A percentile compares a stretch with the other conserved stretches of the same genome.
Evolutionary conservation across 1,140 invertebrate genomes (phyloP).

Genomic region (Pseudachorutes palmiensis): DNA sequence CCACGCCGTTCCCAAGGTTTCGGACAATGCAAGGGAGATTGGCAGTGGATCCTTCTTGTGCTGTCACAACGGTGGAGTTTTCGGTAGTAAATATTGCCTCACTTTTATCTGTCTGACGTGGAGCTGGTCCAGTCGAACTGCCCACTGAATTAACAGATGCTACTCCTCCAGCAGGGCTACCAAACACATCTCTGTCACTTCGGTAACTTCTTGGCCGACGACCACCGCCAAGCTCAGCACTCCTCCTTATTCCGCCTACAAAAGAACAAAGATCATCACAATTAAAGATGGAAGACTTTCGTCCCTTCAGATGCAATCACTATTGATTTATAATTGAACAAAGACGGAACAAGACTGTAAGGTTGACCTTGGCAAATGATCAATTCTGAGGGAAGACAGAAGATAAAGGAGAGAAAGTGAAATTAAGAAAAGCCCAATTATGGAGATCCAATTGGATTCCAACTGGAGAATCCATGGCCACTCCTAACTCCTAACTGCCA

Average conservation of each 20-base stretch:
- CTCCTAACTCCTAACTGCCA: neutral
- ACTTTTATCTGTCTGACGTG: conserved; percentile 24
- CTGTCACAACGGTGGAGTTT: conserved; percentile 51
- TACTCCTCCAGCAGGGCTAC: conserved; percentile 14
- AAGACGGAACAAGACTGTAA: neutral
- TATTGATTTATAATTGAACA: neutral
- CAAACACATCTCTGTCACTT: conserved; percentile 22
- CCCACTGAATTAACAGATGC: conserved; percentile 7
- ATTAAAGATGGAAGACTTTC: conserved; percentile 2
- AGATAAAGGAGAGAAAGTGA: neutral
- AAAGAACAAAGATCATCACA: neutral
- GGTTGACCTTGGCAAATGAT: conserved; percentile 1
- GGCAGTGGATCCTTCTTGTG: conserved; percentile 61
- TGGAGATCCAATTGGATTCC: neutral
- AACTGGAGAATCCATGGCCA: too few species aligned
- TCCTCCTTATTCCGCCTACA: neutral
- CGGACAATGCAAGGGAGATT: conserved; percentile 60
- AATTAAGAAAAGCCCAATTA: neutral
- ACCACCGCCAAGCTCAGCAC: neutral
- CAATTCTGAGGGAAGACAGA: neutral
- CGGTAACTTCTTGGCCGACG: conserved; percentile 28
- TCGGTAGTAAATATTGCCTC: conserved; percentile 39
- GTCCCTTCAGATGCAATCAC: neutral
- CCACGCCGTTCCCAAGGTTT: conserved; percentile 60
- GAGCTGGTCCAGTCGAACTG: conserved; percentile 1